Evolutionary conservation across 2,113 vertebrate genomes (phyloP).

Genomic region (Cyprinodon tularosa): DNA sequence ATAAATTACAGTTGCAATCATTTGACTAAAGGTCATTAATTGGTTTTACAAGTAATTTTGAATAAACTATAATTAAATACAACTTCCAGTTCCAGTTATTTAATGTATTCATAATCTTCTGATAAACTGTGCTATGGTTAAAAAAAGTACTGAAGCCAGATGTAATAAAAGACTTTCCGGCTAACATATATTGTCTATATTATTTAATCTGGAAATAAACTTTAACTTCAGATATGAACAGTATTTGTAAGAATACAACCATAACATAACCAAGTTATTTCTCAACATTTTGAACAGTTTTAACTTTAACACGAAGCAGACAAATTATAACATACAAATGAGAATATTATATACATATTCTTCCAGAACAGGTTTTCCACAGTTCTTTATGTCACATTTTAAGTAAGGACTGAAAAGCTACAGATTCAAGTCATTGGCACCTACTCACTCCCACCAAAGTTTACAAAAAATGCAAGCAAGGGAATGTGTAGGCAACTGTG

Average conservation of each 20-base stretch:
- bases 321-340: background rate
- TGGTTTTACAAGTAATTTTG: too few relatives aligned
- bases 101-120: too few relatives aligned
- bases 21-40: too few relatives aligned
- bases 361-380: constrained; percentile 21
- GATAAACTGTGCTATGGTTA: too few relatives aligned
- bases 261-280: background rate
- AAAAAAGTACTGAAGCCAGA: too few relatives aligned
- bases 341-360: fast-evolving
- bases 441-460: constrained; percentile 60
- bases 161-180: too few relatives aligned
- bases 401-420: constrained; percentile 37
- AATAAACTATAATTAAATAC: too few relatives aligned
- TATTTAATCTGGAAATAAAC: too few relatives aligned
- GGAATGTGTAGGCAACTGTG: constrained; percentile 57
- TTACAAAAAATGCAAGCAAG: constrained; percentile 45
- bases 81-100: too few relatives aligned
- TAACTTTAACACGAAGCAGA: background rate
- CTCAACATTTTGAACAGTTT: background rate
- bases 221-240: background rate
- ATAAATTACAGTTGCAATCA: too few relatives aligned
- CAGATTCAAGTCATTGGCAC: constrained; percentile 35
- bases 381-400: background rate
- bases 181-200: too few relatives aligned
- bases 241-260: background rate